These are phyloP conservation scores for Chelonus insularis DNA, from an alignment of 1,140 invertebrate species.

Conservation along the genomic window DNA sequence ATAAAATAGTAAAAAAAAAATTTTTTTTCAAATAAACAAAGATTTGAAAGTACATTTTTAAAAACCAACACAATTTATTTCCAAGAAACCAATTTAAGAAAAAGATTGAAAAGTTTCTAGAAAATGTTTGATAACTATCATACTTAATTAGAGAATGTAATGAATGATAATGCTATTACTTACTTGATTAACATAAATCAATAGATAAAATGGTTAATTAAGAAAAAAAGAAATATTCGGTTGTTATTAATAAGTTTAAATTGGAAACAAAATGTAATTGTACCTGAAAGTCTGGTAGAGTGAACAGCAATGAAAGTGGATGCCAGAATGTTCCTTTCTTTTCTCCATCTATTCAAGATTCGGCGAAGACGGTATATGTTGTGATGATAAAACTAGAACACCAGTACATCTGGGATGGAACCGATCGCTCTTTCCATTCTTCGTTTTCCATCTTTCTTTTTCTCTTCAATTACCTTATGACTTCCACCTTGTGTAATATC, in stretches of 20 bases:
- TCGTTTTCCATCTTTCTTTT: background rate
- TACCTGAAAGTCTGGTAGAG: conserved; percentile 42
- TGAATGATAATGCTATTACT: too few relatives aligned
- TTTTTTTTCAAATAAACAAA: too few relatives aligned
- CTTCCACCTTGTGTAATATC: conserved; percentile 12
- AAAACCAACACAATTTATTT: too few relatives aligned
- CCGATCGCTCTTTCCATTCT: conserved; percentile 26
- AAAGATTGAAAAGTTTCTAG: too few relatives aligned
- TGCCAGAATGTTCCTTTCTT: conserved; percentile 42
- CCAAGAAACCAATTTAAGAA: too few relatives aligned
- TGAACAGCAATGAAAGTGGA: conserved; percentile 57
- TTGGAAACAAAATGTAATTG: conserved; percentile 23
- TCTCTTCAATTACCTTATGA: background rate
- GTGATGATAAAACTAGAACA: conserved; percentile 42
- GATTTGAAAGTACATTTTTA: too few relatives aligned
- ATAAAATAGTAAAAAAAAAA: too few relatives aligned
- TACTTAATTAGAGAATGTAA: too few relatives aligned
- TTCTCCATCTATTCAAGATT: conserved; percentile 21
- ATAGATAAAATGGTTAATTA: background rate
- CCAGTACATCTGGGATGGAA: conserved; percentile 46
- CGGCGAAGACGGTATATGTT: conserved; percentile 33
- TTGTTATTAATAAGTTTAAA: too few relatives aligned
- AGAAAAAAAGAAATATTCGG: background rate
- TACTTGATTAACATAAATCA: too few relatives aligned
- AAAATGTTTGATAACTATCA: too few relatives aligned